Conservation (phyloP, 2,888 invertebrate genomes). For the Drosophila mimica region DNA sequence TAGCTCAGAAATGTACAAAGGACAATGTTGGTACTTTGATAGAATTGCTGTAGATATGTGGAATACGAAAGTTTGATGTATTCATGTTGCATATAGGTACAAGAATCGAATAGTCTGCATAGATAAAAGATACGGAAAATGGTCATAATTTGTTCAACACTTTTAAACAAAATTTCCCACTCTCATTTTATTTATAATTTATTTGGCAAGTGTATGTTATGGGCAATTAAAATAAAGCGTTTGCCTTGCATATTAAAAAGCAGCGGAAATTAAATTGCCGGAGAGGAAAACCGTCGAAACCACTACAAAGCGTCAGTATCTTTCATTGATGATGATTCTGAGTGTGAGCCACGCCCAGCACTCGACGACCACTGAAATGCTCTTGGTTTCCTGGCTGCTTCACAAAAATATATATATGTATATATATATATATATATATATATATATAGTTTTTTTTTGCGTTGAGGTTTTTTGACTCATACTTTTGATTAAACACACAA, state of each 20-base stretch:
- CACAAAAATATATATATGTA: not conserved
- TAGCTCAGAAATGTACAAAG: not conserved
- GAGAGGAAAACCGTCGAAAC: constrained; percentile 51
- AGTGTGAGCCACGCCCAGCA: constrained; percentile 24
- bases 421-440: not conserved
- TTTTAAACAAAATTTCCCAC: not conserved
- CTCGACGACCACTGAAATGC: constrained; percentile 21
- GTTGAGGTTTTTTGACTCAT: constrained; percentile 10
- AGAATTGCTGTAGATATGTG: not conserved
- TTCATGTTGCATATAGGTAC: not conserved
- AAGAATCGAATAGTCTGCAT: not conserved
- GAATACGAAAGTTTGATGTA: not conserved
- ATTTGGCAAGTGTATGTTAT: constrained; percentile 39
- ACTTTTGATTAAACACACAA: not conserved
- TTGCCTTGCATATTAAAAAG: constrained; percentile 47
- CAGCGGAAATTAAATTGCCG: constrained; percentile 62
- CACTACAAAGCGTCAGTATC: constrained; percentile 64
- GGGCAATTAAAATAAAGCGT: constrained; percentile 47
- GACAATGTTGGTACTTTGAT: not conserved
- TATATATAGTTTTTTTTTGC: not conserved
- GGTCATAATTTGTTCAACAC: not conserved
- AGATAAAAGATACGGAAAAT: not conserved
- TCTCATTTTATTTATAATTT: not conserved
- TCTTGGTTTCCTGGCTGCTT: constrained; percentile 4
- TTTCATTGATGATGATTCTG: constrained; percentile 45